Evolutionary conservation across 2,113 vertebrate genomes (phyloP), one percentile per base, ranked within the genome.

Genomic region (Vulpes ferrilata): DNA sequence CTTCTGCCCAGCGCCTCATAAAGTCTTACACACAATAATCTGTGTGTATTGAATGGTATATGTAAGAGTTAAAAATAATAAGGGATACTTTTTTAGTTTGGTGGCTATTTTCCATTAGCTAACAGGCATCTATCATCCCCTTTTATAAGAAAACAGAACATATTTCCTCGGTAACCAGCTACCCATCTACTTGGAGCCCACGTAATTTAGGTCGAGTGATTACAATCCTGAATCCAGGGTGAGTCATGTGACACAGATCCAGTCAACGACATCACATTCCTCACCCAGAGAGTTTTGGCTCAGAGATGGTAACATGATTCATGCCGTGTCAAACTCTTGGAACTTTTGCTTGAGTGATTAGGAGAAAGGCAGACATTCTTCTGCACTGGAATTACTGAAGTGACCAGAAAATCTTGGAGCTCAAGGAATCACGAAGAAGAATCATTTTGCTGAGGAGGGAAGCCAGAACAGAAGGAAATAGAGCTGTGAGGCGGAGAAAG

Each of bases 231-330:
- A 0, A 32, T 83, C 23, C 53, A 78, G 13, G 5, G 2, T 1
- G 55, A 43, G 59, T 74, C 10, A 1, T 12, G 7, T 83, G 15
- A 10, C 17, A 17, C 7, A n/a, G 69, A 93, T 38, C 0, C 4
- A 62, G 9, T 0, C 7, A 23, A 38, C 7, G 55, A 64, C 17
- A 69, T 19, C 5, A 22, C 13, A n/a, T n/a, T 0, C 11, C 2
- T 81, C 25, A 13, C 5, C 32, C 20, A 73, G 38, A 27, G 11
- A 32, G 15, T n/a, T 38, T 90, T 90, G 5, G 7, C 38, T 83
- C 0, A 57, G 32, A 51, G 22, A 32, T 32, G 17, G 67, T 64
- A 82, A 57, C 22, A 62, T 83, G 69, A n/a, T 53, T 69, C 17
- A 59, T 27, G 3, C 9, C 59, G 3, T 48, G 38, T 76, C 20